These are phyloP conservation scores for Phortica okadai DNA, from an alignment of 2,888 invertebrate genomes.

Conservation along the genomic window DNA sequence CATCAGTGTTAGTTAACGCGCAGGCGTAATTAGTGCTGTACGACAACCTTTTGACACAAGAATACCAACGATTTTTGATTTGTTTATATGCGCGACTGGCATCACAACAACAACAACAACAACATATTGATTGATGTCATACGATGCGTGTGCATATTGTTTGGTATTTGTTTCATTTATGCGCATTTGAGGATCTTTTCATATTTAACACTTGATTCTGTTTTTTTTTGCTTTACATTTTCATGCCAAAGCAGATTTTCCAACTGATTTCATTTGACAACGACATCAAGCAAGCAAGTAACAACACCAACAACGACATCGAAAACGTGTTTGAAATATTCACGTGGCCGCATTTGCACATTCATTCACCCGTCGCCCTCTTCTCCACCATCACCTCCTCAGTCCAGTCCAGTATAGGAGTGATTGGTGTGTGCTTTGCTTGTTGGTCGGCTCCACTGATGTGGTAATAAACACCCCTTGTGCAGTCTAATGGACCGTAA, in stretches of 20 bases:
- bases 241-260: constrained; percentile 69
- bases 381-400: too few species aligned
- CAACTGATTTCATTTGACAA: constrained; percentile 65
- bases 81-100: too few species aligned
- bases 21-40: constrained; percentile 13
- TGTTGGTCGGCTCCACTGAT: constrained; percentile 61
- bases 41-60: constrained; percentile 6
- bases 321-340: background rate
- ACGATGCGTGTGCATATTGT: too few species aligned
- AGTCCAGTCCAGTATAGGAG: background rate
- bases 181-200: too few species aligned
- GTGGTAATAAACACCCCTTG: constrained; percentile 71
- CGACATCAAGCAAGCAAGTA: background rate
- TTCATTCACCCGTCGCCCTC: constrained; percentile 27
- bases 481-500: constrained; percentile 71
- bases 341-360: background rate
- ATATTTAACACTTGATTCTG: constrained; percentile 54
- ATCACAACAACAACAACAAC: too few species aligned
- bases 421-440: background rate
- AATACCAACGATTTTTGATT: background rate
- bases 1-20: constrained; percentile 14
- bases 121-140: too few species aligned
- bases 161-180: too few species aligned
- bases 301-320: background rate
- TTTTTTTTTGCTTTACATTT: constrained; percentile 49